Percentiles rank a stretch among this genome's conserved stretches.
phyloP scores from a whole-genome alignment of 2,113 vertebrate species.

The Mugil cephalus region DNA sequence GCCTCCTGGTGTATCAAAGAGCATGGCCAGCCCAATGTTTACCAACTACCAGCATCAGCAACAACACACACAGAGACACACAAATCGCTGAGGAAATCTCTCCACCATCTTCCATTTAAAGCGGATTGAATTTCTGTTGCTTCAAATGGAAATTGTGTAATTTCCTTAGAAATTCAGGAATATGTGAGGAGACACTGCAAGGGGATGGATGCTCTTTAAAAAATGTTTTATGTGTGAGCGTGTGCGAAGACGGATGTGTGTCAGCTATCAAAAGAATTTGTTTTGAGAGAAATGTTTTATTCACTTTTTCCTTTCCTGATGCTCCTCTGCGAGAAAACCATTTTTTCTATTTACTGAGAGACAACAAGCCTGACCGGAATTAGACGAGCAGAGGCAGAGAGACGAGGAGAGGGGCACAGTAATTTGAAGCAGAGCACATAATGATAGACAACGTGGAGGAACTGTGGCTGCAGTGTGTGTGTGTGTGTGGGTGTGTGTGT shows the following conservation, averaged over 20 bases:
- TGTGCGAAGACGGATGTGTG: background rate
- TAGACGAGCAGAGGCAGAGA: slow-evolving; percentile 16
- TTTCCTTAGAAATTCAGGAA: slow-evolving; percentile 6
- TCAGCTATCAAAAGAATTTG: slow-evolving; percentile 34
- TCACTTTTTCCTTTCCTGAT: slow-evolving; percentile 34
- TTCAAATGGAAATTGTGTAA: slow-evolving; percentile 33
- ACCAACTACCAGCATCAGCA: slow-evolving; percentile 36
- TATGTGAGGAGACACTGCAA: background rate
- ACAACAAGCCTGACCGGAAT: slow-evolving; percentile 57
- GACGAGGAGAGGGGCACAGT: background rate
- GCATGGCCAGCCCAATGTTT: slow-evolving; percentile 57
- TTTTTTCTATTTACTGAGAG: slow-evolving; percentile 45
- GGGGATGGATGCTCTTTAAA: background rate
- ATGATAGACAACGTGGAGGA: slow-evolving; percentile 32
- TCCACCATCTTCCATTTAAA: background rate
- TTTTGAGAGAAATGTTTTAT: slow-evolving; percentile 60
- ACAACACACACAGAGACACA: slow-evolving; percentile 10
- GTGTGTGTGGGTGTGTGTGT: too few species aligned
- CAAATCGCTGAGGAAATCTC: slow-evolving; percentile 44
- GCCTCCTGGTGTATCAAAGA: slow-evolving; percentile 67
- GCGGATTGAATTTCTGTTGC: slow-evolving; percentile 10
- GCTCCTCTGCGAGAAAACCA: slow-evolving; percentile 25
- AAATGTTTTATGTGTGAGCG: slow-evolving; percentile 1
- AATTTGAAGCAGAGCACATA: slow-evolving; percentile 33
- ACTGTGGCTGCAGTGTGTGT: slow-evolving; percentile 23